A percentile compares a stretch with the other conserved stretches of the same genome.
Evolutionary conservation across 2,797 vertebrate genomes (phyloP).

Genomic region (Xyrichtys novacula): DNA sequence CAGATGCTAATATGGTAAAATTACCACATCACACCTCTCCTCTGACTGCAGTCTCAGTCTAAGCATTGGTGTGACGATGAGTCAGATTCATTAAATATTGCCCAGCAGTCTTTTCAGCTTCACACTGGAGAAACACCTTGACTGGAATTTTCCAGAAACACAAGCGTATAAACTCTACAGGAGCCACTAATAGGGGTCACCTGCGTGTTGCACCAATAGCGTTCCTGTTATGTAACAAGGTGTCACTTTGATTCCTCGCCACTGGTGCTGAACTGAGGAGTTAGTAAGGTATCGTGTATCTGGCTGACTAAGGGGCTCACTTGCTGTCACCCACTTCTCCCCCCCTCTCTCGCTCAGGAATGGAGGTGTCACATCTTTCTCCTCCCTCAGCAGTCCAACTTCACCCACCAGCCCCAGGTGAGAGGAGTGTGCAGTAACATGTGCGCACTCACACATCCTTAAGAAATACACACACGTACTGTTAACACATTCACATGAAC

Average conservation of each 20-base stretch:
- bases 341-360: conserved; percentile 78
- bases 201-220: conserved; percentile 32
- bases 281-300: conserved; percentile 20
- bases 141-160: conserved; percentile 32
- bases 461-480: background rate
- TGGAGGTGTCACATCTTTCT: conserved; percentile 57
- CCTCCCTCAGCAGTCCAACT: conserved; percentile 78
- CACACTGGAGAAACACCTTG: conserved; percentile 18
- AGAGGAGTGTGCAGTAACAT: conserved; percentile 27
- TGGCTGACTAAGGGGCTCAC: conserved; percentile 44
- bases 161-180: conserved; percentile 29
- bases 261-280: conserved; percentile 1
- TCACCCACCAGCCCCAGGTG: conserved; percentile 78
- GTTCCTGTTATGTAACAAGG: conserved; percentile 52
- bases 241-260: conserved; percentile 33
- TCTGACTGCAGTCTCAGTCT: background rate
- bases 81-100: conserved; percentile 9
- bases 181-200: conserved; percentile 44
- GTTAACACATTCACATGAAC: background rate
- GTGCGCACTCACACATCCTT: background rate
- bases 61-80: background rate
- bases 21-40: background rate
- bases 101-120: conserved; percentile 27
- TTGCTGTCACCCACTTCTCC: conserved; percentile 49
- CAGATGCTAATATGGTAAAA: background rate